These are phyloP conservation scores for Pantelozetes paolii DNA, from an alignment of 2,888 invertebrate species.

Conservation along the genomic window DNA sequence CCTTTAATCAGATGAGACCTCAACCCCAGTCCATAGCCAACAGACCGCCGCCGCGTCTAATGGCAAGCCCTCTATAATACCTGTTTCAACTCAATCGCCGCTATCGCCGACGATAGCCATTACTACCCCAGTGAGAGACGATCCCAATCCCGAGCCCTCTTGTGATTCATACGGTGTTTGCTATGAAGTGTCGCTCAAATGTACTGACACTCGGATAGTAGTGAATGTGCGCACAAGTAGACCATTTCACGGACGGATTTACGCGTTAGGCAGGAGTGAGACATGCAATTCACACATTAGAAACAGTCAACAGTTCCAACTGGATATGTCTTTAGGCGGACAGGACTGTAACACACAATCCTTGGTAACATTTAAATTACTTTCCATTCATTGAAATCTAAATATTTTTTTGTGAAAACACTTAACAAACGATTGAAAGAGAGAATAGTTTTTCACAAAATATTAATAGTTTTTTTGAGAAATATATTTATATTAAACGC, in stretches of 20 bases:
- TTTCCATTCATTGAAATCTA: neutral
- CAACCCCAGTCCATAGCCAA: slow-evolving; percentile 28
- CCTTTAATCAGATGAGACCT: slow-evolving; percentile 40
- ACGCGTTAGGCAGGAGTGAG: slow-evolving; percentile 85
- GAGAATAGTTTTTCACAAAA: too few relatives aligned
- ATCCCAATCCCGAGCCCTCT: slow-evolving; percentile 49
- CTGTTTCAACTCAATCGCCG: slow-evolving; percentile 42
- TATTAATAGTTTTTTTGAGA: neutral
- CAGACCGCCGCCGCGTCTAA: slow-evolving; percentile 22
- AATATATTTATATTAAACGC: neutral
- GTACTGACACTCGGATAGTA: slow-evolving; percentile 88
- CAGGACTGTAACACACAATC: slow-evolving; percentile 94
- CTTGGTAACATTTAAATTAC: slow-evolving; percentile 63
- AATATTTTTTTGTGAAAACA: neutral
- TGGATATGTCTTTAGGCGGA: slow-evolving; percentile 86
- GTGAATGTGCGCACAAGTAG: slow-evolving; percentile 88
- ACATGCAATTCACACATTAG: slow-evolving; percentile 91
- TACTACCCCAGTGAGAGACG: slow-evolving; percentile 38
- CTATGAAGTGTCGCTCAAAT: slow-evolving; percentile 88
- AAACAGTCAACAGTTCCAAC: slow-evolving; percentile 83
- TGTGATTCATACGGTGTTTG: slow-evolving; percentile 93
- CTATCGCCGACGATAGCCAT: slow-evolving; percentile 44
- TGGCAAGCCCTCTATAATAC: slow-evolving; percentile 45
- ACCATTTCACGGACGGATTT: slow-evolving; percentile 89
- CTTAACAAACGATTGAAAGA: too few relatives aligned